These are phyloP conservation scores for Xylocopa sonorina DNA, from an alignment of 1,140 invertebrate genomes.

Conservation along the genomic window DNA sequence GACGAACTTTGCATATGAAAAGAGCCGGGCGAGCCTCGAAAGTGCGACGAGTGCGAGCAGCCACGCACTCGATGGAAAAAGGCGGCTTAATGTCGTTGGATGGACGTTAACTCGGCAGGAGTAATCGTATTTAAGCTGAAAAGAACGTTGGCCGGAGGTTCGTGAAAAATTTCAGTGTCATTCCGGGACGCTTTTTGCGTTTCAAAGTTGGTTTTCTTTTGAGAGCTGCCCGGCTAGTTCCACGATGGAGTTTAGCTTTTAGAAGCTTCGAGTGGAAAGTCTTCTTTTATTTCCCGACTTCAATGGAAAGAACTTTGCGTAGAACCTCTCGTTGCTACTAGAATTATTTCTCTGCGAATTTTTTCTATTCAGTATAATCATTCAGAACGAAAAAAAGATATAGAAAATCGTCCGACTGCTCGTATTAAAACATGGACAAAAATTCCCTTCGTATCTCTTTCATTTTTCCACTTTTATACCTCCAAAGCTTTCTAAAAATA, in stretches of 20 bases:
- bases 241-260: not conserved
- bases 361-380: too few relatives aligned
- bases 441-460: too few relatives aligned
- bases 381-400: too few relatives aligned
- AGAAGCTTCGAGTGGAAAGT: not conserved
- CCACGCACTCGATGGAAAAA: constrained; percentile 4
- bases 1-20: constrained; percentile 32
- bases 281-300: not conserved
- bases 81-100: not conserved
- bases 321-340: too few relatives aligned
- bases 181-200: not conserved
- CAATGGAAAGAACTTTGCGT: not conserved
- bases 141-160: not conserved
- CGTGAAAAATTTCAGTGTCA: not conserved
- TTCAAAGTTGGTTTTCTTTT: not conserved
- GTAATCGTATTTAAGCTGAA: not conserved
- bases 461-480: too few relatives aligned
- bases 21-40: not conserved
- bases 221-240: not conserved
- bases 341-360: too few relatives aligned
- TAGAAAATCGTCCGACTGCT: too few relatives aligned
- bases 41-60: not conserved
- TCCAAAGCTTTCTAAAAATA: too few relatives aligned
- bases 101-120: constrained; percentile 4
- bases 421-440: too few relatives aligned